These are phyloP conservation scores for Protaetia brevitarsis DNA, from an alignment of 1,140 invertebrate genomes.

Conservation along the genomic window DNA sequence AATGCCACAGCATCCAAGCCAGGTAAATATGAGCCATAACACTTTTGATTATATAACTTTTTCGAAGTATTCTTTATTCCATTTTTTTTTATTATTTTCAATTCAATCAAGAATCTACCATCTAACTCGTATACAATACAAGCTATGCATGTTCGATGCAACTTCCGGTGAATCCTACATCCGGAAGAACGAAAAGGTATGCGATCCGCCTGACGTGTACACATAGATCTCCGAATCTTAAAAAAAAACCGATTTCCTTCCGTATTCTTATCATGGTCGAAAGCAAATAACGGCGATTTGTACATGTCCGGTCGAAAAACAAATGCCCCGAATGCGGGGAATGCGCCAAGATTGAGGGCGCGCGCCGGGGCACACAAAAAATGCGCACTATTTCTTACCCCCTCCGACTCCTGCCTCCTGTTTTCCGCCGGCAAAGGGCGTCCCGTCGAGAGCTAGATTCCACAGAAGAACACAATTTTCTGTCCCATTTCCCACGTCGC, in stretches of 20 bases:
- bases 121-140: too few species aligned
- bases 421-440: too few species aligned
- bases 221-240: not conserved
- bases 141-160: too few species aligned
- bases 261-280: conserved; percentile 46
- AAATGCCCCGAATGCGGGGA: conserved; percentile 41
- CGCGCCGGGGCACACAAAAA: conserved; percentile 39
- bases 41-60: too few species aligned
- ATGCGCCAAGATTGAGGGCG: conserved; percentile 46
- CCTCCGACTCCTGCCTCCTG: too few species aligned
- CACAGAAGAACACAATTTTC: conserved; percentile 46
- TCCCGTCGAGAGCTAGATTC: conserved; percentile 24
- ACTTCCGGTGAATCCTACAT: too few species aligned
- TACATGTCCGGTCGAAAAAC: conserved; percentile 44
- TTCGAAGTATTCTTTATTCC: too few species aligned
- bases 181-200: not conserved
- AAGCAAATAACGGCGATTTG: conserved; percentile 48
- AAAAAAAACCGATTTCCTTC: conserved; percentile 24
- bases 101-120: too few species aligned
- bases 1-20: too few species aligned
- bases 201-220: not conserved
- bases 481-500: conserved; percentile 45
- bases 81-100: too few species aligned
- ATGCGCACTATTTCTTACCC: conserved; percentile 45
- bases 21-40: too few species aligned